Evolutionary conservation across 2,797 vertebrate species (phyloP).

Genomic region (Sebastes itinus): DNA sequence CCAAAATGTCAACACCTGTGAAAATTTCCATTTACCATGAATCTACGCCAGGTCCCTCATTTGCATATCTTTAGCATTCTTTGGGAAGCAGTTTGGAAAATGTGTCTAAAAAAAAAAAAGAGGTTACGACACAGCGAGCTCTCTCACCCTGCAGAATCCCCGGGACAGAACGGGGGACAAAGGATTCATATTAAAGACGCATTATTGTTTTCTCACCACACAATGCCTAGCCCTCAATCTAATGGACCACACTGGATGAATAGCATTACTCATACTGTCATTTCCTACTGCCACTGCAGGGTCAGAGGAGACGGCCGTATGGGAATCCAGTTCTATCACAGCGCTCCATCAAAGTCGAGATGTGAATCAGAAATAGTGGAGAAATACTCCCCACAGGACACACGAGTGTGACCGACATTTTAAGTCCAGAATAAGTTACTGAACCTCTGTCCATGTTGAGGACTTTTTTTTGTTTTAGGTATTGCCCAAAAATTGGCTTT

Average conservation of each 20-base stretch:
- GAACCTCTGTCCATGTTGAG: constrained; percentile 2
- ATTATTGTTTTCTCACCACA: constrained; percentile 70
- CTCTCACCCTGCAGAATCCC: constrained; percentile 1
- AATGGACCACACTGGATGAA: constrained; percentile 69
- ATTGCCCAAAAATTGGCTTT: background rate
- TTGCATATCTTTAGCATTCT: constrained; percentile 52
- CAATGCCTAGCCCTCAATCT: constrained; percentile 63
- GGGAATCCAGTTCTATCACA: constrained; percentile 66
- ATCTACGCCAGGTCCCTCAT: constrained; percentile 26
- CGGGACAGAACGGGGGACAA: constrained; percentile 50
- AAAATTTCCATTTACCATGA: constrained; percentile 38
- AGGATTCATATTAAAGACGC: constrained; percentile 72
- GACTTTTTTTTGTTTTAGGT: background rate
- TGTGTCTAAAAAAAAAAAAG: constrained; percentile 5
- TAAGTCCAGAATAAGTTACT: constrained; percentile 30
- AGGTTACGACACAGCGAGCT: constrained; percentile 6
- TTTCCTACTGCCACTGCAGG: constrained; percentile 58
- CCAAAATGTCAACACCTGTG: constrained; percentile 57
- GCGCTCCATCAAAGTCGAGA: constrained; percentile 67
- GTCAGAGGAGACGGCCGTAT: constrained; percentile 51
- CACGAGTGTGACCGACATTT: constrained; percentile 49
- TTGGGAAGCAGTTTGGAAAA: constrained; percentile 18
- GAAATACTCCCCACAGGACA: constrained; percentile 37
- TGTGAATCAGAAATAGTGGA: constrained; percentile 56
- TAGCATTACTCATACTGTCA: constrained; percentile 75